phyloP scores from a whole-genome alignment of 2,888 invertebrate genomes.

The Himalopsyche anomala region DNA sequence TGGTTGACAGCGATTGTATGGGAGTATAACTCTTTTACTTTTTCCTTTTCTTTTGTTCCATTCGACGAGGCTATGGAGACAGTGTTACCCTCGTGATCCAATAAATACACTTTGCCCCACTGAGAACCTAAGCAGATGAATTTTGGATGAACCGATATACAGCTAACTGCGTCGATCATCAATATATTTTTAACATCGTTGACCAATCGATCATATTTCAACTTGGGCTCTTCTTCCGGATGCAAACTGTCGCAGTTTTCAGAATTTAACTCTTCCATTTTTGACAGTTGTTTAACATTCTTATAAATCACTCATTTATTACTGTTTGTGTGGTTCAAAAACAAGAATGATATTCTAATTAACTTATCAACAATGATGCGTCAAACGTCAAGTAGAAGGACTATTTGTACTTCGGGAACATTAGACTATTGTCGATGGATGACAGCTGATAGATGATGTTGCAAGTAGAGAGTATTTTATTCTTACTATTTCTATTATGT shows the following conservation, averaged over 20 bases:
- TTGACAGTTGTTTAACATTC: background rate
- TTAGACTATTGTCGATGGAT: too few species aligned
- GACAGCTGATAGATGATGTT: too few species aligned
- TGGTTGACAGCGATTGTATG: slow-evolving; percentile 96
- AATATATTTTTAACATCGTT: slow-evolving; percentile 92
- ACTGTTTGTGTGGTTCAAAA: slow-evolving; percentile 50
- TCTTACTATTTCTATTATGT: too few species aligned
- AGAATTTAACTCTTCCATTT: slow-evolving; percentile 2
- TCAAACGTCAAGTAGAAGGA: too few species aligned
- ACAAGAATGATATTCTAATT: background rate
- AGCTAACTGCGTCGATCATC: slow-evolving; percentile 89
- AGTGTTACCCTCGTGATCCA: slow-evolving; percentile 94
- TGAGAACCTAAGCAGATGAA: slow-evolving; percentile 95
- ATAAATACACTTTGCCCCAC: slow-evolving; percentile 91
- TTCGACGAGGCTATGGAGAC: slow-evolving; percentile 72
- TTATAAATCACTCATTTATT: background rate
- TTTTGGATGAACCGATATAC: slow-evolving; percentile 95
- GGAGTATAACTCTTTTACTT: slow-evolving; percentile 80
- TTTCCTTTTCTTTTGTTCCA: slow-evolving; percentile 70
- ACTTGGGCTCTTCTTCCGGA: slow-evolving; percentile 84
- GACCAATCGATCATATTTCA: slow-evolving; percentile 92
- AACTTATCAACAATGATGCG: too few species aligned
- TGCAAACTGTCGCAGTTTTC: slow-evolving; percentile 56
- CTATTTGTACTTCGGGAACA: too few species aligned
- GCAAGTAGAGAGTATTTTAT: too few species aligned